Conservation (phyloP, 2,113 vertebrate genomes). For the Rhadina sibilatrix region DNA sequence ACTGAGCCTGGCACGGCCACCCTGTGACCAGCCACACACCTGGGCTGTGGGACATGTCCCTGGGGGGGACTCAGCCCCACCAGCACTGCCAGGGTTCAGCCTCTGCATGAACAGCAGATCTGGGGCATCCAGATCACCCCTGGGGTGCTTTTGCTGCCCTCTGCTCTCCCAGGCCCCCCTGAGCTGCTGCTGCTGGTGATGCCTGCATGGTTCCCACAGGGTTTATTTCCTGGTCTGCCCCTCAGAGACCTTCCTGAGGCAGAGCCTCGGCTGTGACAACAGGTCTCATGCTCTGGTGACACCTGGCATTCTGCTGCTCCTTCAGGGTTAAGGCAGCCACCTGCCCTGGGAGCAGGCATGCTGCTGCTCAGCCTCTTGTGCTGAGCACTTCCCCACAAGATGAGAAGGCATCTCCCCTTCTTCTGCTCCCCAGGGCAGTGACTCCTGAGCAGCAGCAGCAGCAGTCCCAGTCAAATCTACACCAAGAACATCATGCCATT, state of each 20-base stretch:
- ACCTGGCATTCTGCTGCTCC: background rate
- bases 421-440: background rate
- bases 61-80: background rate
- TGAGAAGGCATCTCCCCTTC: background rate
- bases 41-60: accelerated
- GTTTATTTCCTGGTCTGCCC: background rate
- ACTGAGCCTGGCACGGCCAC: background rate
- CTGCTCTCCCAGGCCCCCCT: background rate
- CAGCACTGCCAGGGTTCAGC: background rate
- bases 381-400: background rate
- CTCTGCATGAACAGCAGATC: background rate
- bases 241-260: background rate
- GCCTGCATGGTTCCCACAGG: background rate
- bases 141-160: background rate
- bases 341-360: background rate
- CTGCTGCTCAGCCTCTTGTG: background rate
- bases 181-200: background rate
- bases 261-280: background rate
- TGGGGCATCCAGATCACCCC: background rate
- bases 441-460: background rate
- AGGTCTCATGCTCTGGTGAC: background rate
- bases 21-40: background rate
- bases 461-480: background rate
- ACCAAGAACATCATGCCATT: background rate
- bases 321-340: background rate